These are phyloP conservation scores for Delphinapterus leucas DNA, from an alignment of 2,113 vertebrate genomes.

Conservation along the genomic window DNA sequence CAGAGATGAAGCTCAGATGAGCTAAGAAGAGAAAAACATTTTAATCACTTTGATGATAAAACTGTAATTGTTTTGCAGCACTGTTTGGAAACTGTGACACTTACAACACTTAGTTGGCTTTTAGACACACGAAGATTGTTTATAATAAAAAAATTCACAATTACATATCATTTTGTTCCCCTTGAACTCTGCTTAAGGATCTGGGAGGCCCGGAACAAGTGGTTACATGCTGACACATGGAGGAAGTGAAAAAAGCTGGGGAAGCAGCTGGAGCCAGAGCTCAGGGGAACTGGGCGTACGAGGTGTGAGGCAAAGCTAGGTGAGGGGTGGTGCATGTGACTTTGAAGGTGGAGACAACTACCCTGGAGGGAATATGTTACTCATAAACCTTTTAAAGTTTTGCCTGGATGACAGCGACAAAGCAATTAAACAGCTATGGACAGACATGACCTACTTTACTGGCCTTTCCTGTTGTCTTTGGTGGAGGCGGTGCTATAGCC, in stretches of 20 bases:
- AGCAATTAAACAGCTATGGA: conserved; percentile 45
- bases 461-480: conserved; percentile 37
- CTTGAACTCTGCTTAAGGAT: neutral
- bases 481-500: neutral
- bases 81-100: neutral
- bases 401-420: conserved; percentile 49
- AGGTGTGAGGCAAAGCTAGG: neutral
- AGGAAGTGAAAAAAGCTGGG: neutral
- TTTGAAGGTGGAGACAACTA: conserved; percentile 62
- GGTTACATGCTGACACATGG: neutral
- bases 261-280: neutral
- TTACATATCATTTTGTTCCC: neutral
- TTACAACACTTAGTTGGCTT: neutral
- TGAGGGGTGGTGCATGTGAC: neutral
- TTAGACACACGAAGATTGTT: neutral
- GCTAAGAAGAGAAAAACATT: neutral
- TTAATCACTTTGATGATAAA: neutral
- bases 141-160: neutral
- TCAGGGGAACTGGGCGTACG: neutral
- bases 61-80: neutral
- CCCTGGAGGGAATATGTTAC: conserved; percentile 35
- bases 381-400: conserved; percentile 60
- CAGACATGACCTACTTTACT: conserved; percentile 71
- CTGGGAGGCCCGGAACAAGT: neutral
- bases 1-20: neutral